A percentile compares a stretch with the other conserved stretches of the same genome.
Conservation (phyloP, 1,140 invertebrate genomes). For the Drosophila prosaltans region DNA sequence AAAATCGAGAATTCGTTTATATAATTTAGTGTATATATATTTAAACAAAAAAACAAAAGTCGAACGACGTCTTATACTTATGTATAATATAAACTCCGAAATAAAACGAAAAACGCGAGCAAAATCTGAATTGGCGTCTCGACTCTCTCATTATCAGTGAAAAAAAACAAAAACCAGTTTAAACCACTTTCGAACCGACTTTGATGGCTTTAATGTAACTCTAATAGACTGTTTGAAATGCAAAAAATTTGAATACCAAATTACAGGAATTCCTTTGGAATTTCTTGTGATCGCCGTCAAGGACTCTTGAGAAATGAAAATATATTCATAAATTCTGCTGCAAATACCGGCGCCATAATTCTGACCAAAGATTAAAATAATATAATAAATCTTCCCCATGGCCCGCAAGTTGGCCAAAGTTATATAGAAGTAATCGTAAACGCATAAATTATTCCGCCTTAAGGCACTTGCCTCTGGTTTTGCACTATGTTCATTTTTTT, state of each 20-base stretch:
- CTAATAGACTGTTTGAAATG: conserved; percentile 32
- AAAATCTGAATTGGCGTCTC: conserved; percentile 30
- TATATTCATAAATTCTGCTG: conserved; percentile 49
- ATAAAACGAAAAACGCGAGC: conserved; percentile 32
- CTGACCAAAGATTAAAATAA: conserved; percentile 71
- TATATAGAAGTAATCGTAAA: conserved; percentile 17
- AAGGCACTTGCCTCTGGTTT: conserved; percentile 38
- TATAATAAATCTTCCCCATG: conserved; percentile 63
- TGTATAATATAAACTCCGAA: conserved; percentile 24
- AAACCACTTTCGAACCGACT: conserved; percentile 51
- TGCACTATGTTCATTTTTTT: conserved; percentile 21
- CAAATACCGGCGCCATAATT: conserved; percentile 58
- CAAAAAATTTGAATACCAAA: conserved; percentile 25
- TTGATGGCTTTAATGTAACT: conserved; percentile 29
- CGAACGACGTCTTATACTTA: not conserved
- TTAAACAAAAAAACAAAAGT: conserved; percentile 9
- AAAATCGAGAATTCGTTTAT: conserved; percentile 15
- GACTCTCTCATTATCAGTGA: conserved; percentile 41
- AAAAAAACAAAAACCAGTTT: conserved; percentile 41
- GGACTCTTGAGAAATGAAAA: conserved; percentile 14
- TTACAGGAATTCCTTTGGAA: not conserved
- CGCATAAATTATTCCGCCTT: conserved; percentile 59
- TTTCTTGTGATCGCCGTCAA: not conserved
- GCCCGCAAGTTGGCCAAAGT: conserved; percentile 22
- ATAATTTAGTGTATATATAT: conserved; percentile 6